A percentile compares a stretch with the other conserved stretches of the same genome.
phyloP scores from a whole-genome alignment of 2,113 vertebrate genomes.

The Myocastor coypus region DNA sequence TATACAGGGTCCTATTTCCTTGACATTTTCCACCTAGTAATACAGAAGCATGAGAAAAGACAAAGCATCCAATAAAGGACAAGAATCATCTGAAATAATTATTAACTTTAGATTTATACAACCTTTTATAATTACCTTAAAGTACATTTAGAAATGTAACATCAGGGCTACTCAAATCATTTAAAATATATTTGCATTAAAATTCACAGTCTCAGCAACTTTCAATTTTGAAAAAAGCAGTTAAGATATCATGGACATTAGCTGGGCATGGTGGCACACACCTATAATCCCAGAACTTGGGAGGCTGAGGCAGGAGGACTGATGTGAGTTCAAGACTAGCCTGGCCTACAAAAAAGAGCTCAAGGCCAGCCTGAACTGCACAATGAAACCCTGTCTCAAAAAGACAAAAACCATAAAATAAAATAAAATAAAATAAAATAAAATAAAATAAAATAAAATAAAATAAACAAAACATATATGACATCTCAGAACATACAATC shows the following conservation, averaged over 20 bases:
- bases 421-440: too few relatives aligned
- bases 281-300: too few relatives aligned
- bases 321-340: too few relatives aligned
- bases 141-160: background rate
- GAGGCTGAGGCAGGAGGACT: too few relatives aligned
- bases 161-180: conserved; percentile 12
- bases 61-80: conserved; percentile 11
- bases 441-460: too few relatives aligned
- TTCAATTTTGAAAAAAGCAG: background rate
- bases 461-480: too few relatives aligned
- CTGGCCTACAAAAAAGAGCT: too few relatives aligned
- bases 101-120: conserved; percentile 38
- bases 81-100: background rate
- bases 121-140: conserved; percentile 11
- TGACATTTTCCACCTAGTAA: background rate
- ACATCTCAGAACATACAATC: background rate
- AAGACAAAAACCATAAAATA: too few relatives aligned
- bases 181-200: background rate
- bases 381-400: too few relatives aligned
- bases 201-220: background rate
- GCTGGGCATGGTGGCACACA: too few relatives aligned
- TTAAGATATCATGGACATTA: background rate
- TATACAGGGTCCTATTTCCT: background rate
- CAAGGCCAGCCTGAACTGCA: too few relatives aligned
- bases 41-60: conserved; percentile 10